Evolutionary conservation across 2,888 invertebrate species (phyloP).

Genomic region (Brachylomia viminalis): DNA sequence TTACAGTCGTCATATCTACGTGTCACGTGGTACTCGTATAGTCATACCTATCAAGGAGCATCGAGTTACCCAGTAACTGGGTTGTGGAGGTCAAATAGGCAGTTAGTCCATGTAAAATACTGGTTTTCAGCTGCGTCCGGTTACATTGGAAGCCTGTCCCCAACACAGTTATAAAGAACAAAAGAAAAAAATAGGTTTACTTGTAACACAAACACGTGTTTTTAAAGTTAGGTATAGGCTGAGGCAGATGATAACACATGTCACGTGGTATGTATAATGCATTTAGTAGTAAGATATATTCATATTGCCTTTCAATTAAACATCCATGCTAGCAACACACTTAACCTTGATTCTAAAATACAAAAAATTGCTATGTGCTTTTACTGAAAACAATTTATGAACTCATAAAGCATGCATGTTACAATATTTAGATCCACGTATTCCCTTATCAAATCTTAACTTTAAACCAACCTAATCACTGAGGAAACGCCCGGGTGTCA

Average conservation of each 20-base stretch:
- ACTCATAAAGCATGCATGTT: neutral
- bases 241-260: accelerated
- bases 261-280: neutral
- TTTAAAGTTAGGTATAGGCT: neutral
- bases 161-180: neutral
- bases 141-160: too few species aligned
- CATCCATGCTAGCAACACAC: neutral
- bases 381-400: neutral
- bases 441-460: too few species aligned
- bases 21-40: conserved; percentile 22
- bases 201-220: neutral
- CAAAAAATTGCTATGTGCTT: neutral
- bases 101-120: neutral
- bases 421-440: neutral
- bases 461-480: neutral
- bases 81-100: neutral
- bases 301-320: neutral
- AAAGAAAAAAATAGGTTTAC: neutral
- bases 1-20: conserved; percentile 62
- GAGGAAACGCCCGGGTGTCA: too few species aligned
- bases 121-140: neutral
- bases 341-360: neutral
- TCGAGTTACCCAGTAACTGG: neutral
- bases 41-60: neutral
- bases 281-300: neutral